Evolutionary conservation across 92 coral and sea anemone genomes (phyloP), one percentile per base, ranked within the genome.

Genomic region (Palythoa grandis): DNA sequence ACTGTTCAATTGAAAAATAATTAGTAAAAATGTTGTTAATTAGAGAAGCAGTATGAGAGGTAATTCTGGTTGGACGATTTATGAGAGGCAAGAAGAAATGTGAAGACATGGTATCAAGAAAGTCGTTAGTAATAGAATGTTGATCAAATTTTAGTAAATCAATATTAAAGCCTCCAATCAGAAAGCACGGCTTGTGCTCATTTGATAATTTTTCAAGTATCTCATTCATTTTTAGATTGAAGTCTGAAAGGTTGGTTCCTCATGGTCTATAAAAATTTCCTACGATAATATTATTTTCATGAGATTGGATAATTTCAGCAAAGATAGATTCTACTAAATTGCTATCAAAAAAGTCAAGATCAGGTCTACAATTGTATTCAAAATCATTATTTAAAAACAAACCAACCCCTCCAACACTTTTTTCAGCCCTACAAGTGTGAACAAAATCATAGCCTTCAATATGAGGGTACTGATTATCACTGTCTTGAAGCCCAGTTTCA

Each of bases 81-180:
- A 74, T 74, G 54, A 74, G 37, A 16, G 78, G 76, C 10, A 71
- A 70, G 19, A 70, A 70, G 19, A 35, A 70, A 29, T 70, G 74
- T 25, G 74, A 70, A 70, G 40, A 70, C 43, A 70, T 37, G 40
- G 38, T 70, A 70, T 70, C 74, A 35, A 70, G 17, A 38, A 24
- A 70, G 74, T 70, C 40, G 37, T 70, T 70, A 38, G 74, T 70
- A 70, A 15, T 70, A 24, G 19, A 35, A 70, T 70, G 74, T 70
- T 70, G 38, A 35, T 70, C 37, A 29, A 25, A 70, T 67, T 67
- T 67, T 67, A 67, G 40, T 67, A 67, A 25, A 67, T 25, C 68
- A n/a, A n/a, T n/a, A n/a, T n/a, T n/a, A n/a, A n/a, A n/a, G n/a
- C n/a, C n/a, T n/a, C n/a, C n/a, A n/a, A 61, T 67, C 37, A 23